Percentiles rank a stretch among this genome's conserved stretches.
Conservation (phyloP, 2,888 invertebrate genomes). For the Oscheius sp. region DNA sequence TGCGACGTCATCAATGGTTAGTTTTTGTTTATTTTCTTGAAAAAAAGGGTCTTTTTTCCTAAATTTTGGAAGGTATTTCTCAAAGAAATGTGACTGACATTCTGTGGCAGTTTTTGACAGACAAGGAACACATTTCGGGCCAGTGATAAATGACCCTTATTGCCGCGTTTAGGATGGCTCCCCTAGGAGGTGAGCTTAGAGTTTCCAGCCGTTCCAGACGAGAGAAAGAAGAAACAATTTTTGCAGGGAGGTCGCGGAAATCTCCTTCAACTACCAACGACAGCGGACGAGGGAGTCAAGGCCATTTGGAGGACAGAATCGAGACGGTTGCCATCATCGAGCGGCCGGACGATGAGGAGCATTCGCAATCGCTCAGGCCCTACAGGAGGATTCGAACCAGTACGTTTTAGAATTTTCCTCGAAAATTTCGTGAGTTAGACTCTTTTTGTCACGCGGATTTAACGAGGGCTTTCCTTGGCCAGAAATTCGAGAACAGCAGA, state of each 20-base stretch:
- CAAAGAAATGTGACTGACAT: too few relatives aligned
- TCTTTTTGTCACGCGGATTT: neutral
- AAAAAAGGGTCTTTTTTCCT: neutral
- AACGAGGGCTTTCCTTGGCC: neutral
- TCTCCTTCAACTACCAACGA: slow-evolving; percentile 62
- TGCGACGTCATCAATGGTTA: slow-evolving; percentile 52
- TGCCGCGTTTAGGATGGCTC: too few relatives aligned
- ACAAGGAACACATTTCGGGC: neutral
- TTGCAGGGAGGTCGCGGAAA: slow-evolving; percentile 56
- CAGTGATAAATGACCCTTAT: neutral
- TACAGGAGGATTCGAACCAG: slow-evolving; percentile 27
- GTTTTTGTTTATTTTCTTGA: neutral
- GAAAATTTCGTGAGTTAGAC: neutral
- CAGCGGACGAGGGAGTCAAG: slow-evolving; percentile 54
- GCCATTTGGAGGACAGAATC: slow-evolving; percentile 56
- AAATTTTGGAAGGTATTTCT: too few relatives aligned
- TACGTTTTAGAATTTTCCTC: slow-evolving; percentile 9
- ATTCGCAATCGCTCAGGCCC: neutral
- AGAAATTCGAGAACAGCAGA: too few relatives aligned
- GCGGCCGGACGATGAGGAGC: slow-evolving; percentile 33
- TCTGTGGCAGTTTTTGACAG: too few relatives aligned
- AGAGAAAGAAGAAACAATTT: too few relatives aligned
- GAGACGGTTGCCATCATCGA: slow-evolving; percentile 46
- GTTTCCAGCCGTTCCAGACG: too few relatives aligned
- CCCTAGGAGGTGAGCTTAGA: too few relatives aligned